Evolutionary conservation across 1,140 invertebrate species (phyloP).

Genomic region (Drosophila subpulchrella): DNA sequence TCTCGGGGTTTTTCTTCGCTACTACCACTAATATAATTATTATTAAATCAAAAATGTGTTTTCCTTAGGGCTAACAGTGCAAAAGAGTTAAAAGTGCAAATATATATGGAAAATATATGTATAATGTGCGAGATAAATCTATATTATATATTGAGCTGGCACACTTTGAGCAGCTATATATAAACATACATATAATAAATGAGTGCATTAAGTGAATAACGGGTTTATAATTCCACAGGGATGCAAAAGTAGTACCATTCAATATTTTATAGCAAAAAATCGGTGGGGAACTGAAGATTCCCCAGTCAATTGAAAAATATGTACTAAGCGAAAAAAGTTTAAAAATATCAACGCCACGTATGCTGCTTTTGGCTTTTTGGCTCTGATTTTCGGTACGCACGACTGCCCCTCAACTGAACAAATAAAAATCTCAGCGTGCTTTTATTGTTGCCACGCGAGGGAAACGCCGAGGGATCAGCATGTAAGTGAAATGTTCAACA

Average conservation of each 20-base stretch:
- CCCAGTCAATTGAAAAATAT: conserved; percentile 17
- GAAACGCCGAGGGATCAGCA: conserved; percentile 53
- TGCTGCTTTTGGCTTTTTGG: conserved; percentile 61
- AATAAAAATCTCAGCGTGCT: conserved; percentile 50
- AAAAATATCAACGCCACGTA: conserved; percentile 78
- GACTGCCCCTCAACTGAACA: conserved; percentile 47
- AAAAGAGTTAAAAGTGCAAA: conserved; percentile 19
- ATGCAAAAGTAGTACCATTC: neutral
- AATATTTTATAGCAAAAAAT: neutral
- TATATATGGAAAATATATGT: conserved; percentile 27
- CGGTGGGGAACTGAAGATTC: conserved; percentile 10
- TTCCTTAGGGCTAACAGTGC: neutral
- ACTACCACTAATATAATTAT: neutral
- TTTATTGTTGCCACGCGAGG: conserved; percentile 70
- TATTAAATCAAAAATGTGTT: conserved; percentile 1
- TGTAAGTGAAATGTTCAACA: conserved; percentile 76
- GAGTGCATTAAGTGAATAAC: conserved; percentile 4
- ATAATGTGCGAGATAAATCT: conserved; percentile 26
- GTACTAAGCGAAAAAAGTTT: conserved; percentile 48
- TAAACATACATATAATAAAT: conserved; percentile 20
- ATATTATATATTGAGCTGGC: conserved; percentile 51
- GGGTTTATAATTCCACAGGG: neutral
- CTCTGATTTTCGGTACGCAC: conserved; percentile 54
- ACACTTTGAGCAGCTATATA: conserved; percentile 48
- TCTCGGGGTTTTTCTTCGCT: neutral